A percentile compares a stretch with the other conserved stretches of the same genome.
phyloP scores from a whole-genome alignment of 2,888 invertebrate species.

The Pterostichus madidus region DNA sequence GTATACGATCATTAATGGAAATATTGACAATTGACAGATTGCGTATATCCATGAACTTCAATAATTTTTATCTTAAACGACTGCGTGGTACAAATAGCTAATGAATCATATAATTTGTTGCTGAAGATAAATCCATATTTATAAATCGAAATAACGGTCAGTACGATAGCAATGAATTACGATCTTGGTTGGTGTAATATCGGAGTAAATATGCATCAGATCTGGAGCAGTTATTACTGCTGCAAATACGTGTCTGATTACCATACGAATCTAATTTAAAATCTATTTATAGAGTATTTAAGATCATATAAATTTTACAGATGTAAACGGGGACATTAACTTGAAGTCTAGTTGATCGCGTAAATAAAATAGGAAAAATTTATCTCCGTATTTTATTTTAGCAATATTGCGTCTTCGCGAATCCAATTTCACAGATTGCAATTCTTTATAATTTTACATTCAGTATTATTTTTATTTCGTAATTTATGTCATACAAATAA shows the following conservation, averaged over 20 bases:
- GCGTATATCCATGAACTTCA: neutral
- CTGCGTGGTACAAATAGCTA: conserved; percentile 23
- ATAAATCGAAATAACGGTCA: conserved; percentile 8
- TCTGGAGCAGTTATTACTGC: conserved; percentile 31
- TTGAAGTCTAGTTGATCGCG: neutral
- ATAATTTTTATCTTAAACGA: conserved; percentile 33
- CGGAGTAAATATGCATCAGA: conserved; percentile 20
- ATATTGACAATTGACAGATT: conserved; percentile 18
- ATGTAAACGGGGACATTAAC: neutral
- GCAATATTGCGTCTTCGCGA: too few species aligned
- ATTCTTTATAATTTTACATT: too few species aligned
- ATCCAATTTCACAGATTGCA: too few species aligned
- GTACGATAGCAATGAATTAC: conserved; percentile 15
- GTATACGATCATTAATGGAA: neutral
- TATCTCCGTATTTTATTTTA: too few species aligned
- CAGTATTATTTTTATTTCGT: too few species aligned
- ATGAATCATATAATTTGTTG: conserved; percentile 14
- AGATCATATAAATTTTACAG: neutral
- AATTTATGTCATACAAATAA: too few species aligned
- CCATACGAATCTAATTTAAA: conserved; percentile 42
- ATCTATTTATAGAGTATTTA: conserved; percentile 20
- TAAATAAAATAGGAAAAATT: too few species aligned
- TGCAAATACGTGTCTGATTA: conserved; percentile 30
- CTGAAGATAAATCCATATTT: conserved; percentile 10
- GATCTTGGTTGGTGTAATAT: conserved; percentile 21